A percentile compares a stretch with the other conserved stretches of the same genome.
Evolutionary conservation across 1,140 invertebrate species (phyloP).

Genomic region (Drosophila prosaltans): DNA sequence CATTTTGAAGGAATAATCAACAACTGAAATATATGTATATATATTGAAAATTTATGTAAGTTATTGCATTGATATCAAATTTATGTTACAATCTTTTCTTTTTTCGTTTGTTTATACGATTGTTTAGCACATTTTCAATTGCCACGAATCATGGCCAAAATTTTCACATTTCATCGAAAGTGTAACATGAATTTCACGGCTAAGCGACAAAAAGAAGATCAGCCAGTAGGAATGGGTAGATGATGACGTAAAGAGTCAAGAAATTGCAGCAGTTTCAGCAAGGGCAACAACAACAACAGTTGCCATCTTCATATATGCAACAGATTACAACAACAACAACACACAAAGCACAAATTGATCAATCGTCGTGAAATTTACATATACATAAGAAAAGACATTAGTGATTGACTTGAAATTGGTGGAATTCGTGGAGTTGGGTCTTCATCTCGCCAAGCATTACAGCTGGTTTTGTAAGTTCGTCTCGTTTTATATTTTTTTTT

Average conservation of each 20-base stretch:
- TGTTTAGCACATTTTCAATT: slow-evolving; percentile 63
- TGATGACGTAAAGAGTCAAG: background rate
- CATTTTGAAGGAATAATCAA: background rate
- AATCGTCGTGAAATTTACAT: slow-evolving; percentile 65
- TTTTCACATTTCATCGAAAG: slow-evolving; percentile 60
- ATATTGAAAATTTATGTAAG: slow-evolving; percentile 19
- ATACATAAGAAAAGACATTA: slow-evolving; percentile 41
- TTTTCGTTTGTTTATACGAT: slow-evolving; percentile 30
- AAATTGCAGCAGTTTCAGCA: slow-evolving; percentile 10
- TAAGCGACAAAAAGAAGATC: slow-evolving; percentile 20
- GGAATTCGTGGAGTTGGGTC: slow-evolving; percentile 28
- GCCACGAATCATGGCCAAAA: slow-evolving; percentile 19
- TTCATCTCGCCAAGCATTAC: slow-evolving; percentile 44
- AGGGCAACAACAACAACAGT: slow-evolving; percentile 27
- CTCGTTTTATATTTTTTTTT: slow-evolving; percentile 20
- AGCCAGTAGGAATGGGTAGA: background rate
- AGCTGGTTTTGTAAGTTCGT: slow-evolving; percentile 56
- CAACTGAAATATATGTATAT: background rate
- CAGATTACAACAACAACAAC: slow-evolving; percentile 22
- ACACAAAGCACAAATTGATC: slow-evolving; percentile 44
- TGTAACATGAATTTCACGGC: slow-evolving; percentile 55
- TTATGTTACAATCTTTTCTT: background rate
- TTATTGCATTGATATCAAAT: background rate
- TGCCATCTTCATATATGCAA: slow-evolving; percentile 28
- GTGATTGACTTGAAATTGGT: slow-evolving; percentile 42